Evolutionary conservation across 2,113 vertebrate species (phyloP).

Genomic region (Otolemur garnettii): DNA sequence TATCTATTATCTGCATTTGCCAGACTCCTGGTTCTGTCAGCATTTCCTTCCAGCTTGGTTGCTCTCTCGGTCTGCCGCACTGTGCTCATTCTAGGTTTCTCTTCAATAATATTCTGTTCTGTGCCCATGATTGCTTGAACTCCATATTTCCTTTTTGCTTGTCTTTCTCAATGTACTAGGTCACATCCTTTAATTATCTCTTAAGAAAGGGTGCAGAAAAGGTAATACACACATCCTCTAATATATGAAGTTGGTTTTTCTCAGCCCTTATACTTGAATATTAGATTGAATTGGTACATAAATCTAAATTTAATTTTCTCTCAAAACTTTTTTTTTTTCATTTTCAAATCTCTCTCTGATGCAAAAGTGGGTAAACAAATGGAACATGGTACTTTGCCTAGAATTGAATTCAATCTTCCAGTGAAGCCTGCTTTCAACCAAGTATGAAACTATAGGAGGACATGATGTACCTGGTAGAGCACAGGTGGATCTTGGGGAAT

Average conservation of each 20-base stretch:
- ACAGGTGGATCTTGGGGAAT: too few species aligned
- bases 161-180: not conserved
- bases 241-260: not conserved
- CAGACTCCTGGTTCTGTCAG: not conserved
- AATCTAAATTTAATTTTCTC: not conserved
- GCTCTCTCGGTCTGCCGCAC: not conserved
- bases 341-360: too few species aligned
- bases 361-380: too few species aligned
- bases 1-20: not conserved
- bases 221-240: not conserved
- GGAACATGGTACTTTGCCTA: too few species aligned
- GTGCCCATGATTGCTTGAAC: not conserved
- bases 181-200: not conserved
- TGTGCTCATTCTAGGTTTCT: not conserved
- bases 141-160: not conserved
- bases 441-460: too few species aligned
- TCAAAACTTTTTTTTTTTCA: not conserved
- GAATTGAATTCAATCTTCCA: too few species aligned
- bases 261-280: not conserved
- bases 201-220: not conserved
- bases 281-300: not conserved
- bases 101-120: not conserved
- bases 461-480: too few species aligned
- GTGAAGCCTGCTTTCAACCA: too few species aligned
- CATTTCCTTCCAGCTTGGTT: not conserved